A percentile compares a stretch with the other conserved stretches of the same genome.
phyloP scores from a whole-genome alignment of 1,140 invertebrate species.

The Drosophila fuyamai region DNA sequence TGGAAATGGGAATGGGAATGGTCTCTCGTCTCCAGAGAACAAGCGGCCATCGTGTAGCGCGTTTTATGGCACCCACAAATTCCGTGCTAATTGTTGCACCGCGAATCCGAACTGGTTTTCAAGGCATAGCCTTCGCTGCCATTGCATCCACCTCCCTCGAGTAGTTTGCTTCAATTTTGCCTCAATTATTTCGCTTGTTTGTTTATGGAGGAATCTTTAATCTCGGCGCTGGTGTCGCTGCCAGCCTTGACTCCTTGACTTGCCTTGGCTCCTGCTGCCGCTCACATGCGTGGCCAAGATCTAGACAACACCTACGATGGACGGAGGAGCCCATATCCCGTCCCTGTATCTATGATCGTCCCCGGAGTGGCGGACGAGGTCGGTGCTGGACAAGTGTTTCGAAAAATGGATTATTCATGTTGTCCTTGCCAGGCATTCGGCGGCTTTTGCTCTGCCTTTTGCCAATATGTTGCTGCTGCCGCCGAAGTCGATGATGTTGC shows the following conservation, averaged over 20 bases:
- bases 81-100: constrained; percentile 80
- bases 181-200: constrained; percentile 84
- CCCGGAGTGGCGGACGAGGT: constrained; percentile 1
- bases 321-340: not conserved
- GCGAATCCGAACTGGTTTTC: constrained; percentile 58
- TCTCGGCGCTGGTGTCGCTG: constrained; percentile 65
- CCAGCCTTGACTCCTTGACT: constrained; percentile 62
- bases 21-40: constrained; percentile 52
- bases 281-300: constrained; percentile 76
- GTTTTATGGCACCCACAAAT: constrained; percentile 83
- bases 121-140: constrained; percentile 5
- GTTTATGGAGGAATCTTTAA: constrained; percentile 84
- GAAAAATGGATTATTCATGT: constrained; percentile 83
- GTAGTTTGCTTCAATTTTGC: constrained; percentile 84
- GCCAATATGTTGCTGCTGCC: not conserved
- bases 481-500: constrained; percentile 3
- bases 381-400: constrained; percentile 64
- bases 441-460: constrained; percentile 20
- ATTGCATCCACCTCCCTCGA: constrained; percentile 19
- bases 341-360: constrained; percentile 67
- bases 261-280: constrained; percentile 20
- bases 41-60: constrained; percentile 77
- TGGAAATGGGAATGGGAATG: constrained; percentile 61
- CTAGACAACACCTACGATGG: constrained; percentile 65
- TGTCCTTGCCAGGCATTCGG: constrained; percentile 56